Evolutionary conservation across 2,113 vertebrate species (phyloP), one percentile per base, ranked within the genome.

Genomic region (Alethe castanea): DNA sequence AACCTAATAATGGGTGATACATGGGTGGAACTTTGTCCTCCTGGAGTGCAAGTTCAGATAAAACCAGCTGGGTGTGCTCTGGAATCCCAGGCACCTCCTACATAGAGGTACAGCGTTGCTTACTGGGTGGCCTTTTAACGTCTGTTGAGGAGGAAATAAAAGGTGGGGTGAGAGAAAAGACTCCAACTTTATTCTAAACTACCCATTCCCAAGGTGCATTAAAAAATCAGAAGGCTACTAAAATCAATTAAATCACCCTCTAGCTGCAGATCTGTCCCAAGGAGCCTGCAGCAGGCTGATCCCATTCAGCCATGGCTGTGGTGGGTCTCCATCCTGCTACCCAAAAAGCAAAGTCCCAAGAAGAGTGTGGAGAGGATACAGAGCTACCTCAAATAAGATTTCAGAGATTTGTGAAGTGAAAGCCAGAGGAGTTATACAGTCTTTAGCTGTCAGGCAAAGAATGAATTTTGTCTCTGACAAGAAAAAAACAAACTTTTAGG

Each of bases 151-250:
- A 88, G 82, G 89, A 91, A 90, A 92, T 38, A 57, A 67, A 71
- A 88, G 26, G 12, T 1, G 0, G 4, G 6, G 2, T 67, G 48
- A 64, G 69, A 88, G 73, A 89, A 22, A 82, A 90, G 20, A 61
- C 38, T 73, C 88, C 69, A 91, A 59, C 28, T 84, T 47, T 9
- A 95, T 91, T 74, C 36, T 91, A 92, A 92, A 48, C 19, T 79
- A 81, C 40, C 29, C 42, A 56, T 86, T 96, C 74, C 90, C 60
- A 65, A 52, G 50, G 53, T 53, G 70, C 50, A 67, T 96, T 79
- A 80, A 89, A 83, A 94, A 96, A 92, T 42, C 48, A 36, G 69
- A 84, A 74, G 40, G 56, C 38, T 70, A 83, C 81, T 95, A 93
- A 96, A 97, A 93, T 88, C 12, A 48, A 7, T 31, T 57, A 61